Percentiles rank a stretch among this genome's conserved stretches.
Conservation (phyloP, 2,888 invertebrate genomes). For the Dicycla oo region DNA sequence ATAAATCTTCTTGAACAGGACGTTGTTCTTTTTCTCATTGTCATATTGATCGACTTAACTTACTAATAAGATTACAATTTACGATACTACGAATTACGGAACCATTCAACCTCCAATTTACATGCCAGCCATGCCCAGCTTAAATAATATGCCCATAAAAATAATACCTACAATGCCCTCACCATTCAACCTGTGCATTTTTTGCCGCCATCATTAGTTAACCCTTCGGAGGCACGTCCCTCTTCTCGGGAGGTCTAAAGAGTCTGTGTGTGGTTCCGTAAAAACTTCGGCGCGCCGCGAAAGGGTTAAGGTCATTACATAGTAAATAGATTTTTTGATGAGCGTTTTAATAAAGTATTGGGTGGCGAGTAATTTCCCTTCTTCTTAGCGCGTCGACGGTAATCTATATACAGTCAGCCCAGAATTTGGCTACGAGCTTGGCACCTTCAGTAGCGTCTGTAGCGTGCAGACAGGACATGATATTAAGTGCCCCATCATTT, state of each 20-base stretch:
- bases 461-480: no score
- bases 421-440: no score
- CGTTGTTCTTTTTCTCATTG: not conserved
- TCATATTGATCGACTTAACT: not conserved
- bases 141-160: constrained; percentile 47
- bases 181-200: constrained; percentile 47
- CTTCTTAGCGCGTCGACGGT: no score
- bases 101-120: constrained; percentile 8
- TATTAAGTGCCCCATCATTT: no score
- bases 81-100: constrained; percentile 8
- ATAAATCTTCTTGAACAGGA: not conserved
- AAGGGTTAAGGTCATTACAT: constrained; percentile 51
- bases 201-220: constrained; percentile 64
- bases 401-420: no score
- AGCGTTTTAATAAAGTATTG: constrained; percentile 25
- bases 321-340: constrained; percentile 47
- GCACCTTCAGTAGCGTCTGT: no score
- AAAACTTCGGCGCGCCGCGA: constrained; percentile 49
- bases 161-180: constrained; percentile 34
- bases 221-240: constrained; percentile 58
- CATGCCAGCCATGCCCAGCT: not conserved
- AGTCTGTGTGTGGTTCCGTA: constrained; percentile 64
- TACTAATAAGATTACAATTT: not conserved
- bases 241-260: constrained; percentile 62
- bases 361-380: no score